Base-by-base conservation (phyloP, 1,140 invertebrate species). In the Bombus difficillimus region DNA sequence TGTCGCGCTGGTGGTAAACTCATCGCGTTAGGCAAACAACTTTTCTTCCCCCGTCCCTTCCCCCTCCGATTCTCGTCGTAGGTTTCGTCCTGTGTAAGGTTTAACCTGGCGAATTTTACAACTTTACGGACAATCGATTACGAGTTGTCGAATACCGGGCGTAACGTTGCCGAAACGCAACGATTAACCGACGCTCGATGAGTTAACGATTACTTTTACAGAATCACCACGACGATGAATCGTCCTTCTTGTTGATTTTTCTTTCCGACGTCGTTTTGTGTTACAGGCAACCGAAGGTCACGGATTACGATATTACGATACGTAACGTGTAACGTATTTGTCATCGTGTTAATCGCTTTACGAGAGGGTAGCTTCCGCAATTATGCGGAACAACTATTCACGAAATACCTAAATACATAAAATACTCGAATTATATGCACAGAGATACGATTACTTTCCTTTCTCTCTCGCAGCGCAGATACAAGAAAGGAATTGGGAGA, bases 401-500 rank as follows among this genome's bases (percentile, higher is more conserved):
- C 43, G 0, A 18, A 0, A 0, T 5, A 15, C 15, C 0, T 47
- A 4, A 2, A 43, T 4, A 0, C 43, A n/a, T n/a, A 47, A 22
- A 22, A 8, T 8, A 8, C 5, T 6, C 0, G 3, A 8, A 2
- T 53, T 53, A 2, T 1, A 8, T 0, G 0, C 22, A 8, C 0
- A 0, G 0, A 22, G 2, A 6, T 8, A 53, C 1, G 0, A 1
- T 0, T 8, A 47, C 0, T 1, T 15, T 0, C 0, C 0, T 47
- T 5, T 0, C 5, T 15, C 0, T 0, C 1, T 6, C 0, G 0
- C 1, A 2, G 6, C 2, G 0, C 6, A 6, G 0, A 6, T 15
- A 18, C 47, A 0, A 6, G 6, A 2, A 2, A 2, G 1, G 5
- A 22, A 22, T 22, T 2, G 5, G 0, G 5, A 53, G 18, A 2